Conservation (phyloP, 2,888 invertebrate species). For the Gryllus longicercus region DNA sequence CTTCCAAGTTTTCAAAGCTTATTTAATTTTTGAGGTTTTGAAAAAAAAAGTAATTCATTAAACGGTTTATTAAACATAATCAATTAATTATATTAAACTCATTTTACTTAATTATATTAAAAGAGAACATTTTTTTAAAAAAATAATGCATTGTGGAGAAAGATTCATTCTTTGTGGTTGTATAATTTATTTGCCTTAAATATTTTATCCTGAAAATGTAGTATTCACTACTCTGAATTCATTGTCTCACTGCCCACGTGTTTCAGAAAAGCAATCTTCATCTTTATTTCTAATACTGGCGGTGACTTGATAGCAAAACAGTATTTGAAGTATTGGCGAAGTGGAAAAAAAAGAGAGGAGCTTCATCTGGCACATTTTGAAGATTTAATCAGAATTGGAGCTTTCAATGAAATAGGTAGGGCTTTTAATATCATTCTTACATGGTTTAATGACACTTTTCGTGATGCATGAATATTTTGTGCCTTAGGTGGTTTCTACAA, state of each 20-base stretch:
- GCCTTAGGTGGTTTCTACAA: slow-evolving; percentile 73
- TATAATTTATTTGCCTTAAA: no score
- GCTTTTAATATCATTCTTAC: background rate
- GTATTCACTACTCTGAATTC: no score
- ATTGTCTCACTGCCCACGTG: background rate
- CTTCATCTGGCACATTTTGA: slow-evolving; percentile 70
- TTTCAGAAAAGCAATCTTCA: slow-evolving; percentile 71
- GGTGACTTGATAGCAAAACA: slow-evolving; percentile 65
- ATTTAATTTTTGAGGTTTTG: no score
- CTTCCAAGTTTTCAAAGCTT: no score
- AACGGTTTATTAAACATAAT: no score
- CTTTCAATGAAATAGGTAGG: slow-evolving; percentile 65
- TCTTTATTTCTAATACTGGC: slow-evolving; percentile 91
- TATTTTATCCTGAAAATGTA: no score
- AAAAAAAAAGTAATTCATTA: no score
- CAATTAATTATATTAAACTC: no score
- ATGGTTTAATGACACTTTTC: background rate
- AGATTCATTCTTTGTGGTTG: no score
- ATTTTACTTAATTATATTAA: no score
- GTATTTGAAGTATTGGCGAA: slow-evolving; percentile 58
- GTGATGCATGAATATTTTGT: background rate
- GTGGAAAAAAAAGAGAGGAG: slow-evolving; percentile 58
- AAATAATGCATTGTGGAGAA: no score
- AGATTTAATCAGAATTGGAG: slow-evolving; percentile 60
- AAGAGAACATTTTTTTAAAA: no score